These are phyloP conservation scores for Marmota monax DNA, from an alignment of 2,113 vertebrate species.

Conservation along the genomic window DNA sequence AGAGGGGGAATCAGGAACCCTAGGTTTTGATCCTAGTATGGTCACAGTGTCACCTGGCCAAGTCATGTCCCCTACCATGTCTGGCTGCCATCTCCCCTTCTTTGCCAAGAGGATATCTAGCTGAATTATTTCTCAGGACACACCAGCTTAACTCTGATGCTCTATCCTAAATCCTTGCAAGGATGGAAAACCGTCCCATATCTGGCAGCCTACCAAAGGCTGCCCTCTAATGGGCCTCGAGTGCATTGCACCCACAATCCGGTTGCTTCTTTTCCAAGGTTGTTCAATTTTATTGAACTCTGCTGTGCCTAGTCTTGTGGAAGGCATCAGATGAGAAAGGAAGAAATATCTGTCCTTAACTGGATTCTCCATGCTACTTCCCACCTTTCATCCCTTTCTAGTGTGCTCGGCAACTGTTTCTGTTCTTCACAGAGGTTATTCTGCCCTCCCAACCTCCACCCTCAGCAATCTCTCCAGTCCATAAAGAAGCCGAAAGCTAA, in stretches of 20 bases:
- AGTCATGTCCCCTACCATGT: not conserved
- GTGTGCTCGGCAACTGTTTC: not conserved
- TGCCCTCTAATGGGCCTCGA: slow-evolving; percentile 71
- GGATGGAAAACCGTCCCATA: not conserved
- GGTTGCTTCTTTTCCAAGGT: not conserved
- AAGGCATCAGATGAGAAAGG: not conserved
- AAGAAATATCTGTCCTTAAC: not conserved
- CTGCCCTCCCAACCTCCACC: not conserved
- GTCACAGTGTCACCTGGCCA: slow-evolving; percentile 19
- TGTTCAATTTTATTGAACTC: not conserved
- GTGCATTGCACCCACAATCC: not conserved
- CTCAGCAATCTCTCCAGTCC: not conserved
- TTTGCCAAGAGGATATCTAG: slow-evolving; percentile 20
- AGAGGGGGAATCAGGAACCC: not conserved
- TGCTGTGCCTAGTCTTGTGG: not conserved
- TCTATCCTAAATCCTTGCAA: slow-evolving; percentile 34
- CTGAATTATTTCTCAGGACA: not conserved
- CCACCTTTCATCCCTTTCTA: slow-evolving; percentile 17
- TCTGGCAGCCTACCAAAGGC: not conserved
- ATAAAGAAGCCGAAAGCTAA: slow-evolving; percentile 20
- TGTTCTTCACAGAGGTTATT: slow-evolving; percentile 6
- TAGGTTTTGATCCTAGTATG: slow-evolving; percentile 34
- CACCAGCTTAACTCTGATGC: not conserved
- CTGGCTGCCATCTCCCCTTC: slow-evolving; percentile 12
- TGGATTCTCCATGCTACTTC: slow-evolving; percentile 14